These are phyloP conservation scores for Acanthis flammea DNA, from an alignment of 2,797 vertebrate species.

Conservation along the genomic window DNA sequence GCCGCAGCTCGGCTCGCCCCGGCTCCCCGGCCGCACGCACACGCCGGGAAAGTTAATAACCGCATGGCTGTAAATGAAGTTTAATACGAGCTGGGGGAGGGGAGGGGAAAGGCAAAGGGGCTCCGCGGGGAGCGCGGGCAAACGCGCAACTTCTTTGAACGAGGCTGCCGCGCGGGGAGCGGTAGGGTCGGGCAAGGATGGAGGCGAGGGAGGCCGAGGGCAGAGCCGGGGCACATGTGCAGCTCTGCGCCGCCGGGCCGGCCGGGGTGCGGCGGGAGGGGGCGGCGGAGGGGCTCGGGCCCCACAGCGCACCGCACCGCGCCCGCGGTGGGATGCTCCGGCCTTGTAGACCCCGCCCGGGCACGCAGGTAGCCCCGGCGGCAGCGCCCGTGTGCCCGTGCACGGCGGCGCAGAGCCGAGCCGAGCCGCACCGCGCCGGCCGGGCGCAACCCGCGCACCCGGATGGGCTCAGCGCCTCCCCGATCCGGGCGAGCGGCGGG, in stretches of 20 bases:
- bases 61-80: constrained; percentile 13
- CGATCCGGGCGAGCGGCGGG: neutral
- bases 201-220: neutral
- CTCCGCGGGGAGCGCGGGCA: neutral
- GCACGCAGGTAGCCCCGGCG: neutral
- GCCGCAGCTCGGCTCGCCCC: neutral
- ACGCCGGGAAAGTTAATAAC: constrained; percentile 22
- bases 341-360: neutral
- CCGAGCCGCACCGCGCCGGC: neutral
- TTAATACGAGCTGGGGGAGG: neutral
- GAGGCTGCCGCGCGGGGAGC: neutral
- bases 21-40: neutral
- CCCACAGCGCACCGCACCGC: neutral
- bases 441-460: neutral
- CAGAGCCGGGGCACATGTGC: neutral
- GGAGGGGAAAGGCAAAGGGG: neutral
- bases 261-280: neutral
- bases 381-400: neutral
- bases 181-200: neutral
- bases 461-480: neutral
- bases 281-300: neutral
- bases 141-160: neutral
- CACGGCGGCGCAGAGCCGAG: neutral
- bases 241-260: neutral
- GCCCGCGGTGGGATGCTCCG: neutral